Evolutionary conservation across 2,113 vertebrate genomes (phyloP).

Genomic region (Dinomys branickii): DNA sequence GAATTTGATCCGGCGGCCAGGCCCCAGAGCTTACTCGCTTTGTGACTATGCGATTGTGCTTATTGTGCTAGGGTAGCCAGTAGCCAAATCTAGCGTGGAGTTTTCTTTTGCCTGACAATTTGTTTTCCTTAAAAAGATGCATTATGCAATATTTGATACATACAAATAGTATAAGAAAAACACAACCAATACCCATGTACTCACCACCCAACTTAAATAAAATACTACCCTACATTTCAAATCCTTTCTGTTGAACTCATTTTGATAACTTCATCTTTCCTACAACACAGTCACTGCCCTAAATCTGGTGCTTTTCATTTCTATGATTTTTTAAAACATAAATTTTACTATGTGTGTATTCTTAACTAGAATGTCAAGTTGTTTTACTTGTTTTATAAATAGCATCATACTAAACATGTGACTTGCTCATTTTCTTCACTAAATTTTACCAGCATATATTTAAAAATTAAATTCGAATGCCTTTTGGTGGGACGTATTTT

Average conservation of each 20-base stretch:
- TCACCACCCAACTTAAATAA: constrained; percentile 33
- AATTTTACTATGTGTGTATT: neutral
- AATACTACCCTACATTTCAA: neutral
- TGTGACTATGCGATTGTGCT: neutral
- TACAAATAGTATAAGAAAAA: constrained; percentile 18
- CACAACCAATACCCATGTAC: neutral
- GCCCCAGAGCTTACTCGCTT: neutral
- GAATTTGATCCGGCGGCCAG: constrained; percentile 3
- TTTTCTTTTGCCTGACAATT: neutral
- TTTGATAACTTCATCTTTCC: neutral
- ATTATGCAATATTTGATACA: neutral
- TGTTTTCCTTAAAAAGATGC: constrained; percentile 12
- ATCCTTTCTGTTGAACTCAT: neutral
- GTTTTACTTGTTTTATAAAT: constrained; percentile 3
- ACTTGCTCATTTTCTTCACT: constrained; percentile 21
- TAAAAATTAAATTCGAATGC: constrained; percentile 34
- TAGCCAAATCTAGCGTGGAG: neutral
- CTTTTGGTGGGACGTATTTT: constrained; percentile 12
- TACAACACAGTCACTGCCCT: neutral
- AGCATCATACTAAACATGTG: neutral
- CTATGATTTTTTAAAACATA: neutral
- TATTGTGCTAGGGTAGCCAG: neutral
- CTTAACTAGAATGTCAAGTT: neutral
- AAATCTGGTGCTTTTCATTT: neutral
- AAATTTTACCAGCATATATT: neutral